Base-by-base conservation (phyloP, 1,140 invertebrate species). In the Leptinotarsa defecta region DNA sequence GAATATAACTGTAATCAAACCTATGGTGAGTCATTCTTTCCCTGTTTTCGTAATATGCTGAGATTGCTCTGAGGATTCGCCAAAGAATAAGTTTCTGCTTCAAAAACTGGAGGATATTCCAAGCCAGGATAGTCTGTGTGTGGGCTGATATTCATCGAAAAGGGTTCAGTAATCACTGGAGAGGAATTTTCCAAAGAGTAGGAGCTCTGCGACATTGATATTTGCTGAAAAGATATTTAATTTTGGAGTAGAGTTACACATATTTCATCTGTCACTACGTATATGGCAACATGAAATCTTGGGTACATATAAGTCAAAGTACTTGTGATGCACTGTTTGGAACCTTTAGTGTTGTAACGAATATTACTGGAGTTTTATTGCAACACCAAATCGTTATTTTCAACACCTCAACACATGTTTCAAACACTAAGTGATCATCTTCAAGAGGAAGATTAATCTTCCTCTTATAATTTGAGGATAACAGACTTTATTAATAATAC, bases 41-140 rank as follows among this genome's bases (percentile, higher is more conserved):
- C 80, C 74, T 84, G 83, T 75, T 84, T 86, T 27, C 83, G 74
- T 48, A 88, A 76, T n/a, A 88, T 69, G 52, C 84, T 86, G 48
- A 87, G 77, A 81, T 86, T 87, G 75, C 85, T 85, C 68, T 87
- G 84, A 49, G 89, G 87, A 84, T 90, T 88, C 13, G 89, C 88
- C 57, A 94, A 88, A 75, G 92, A 92, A 85, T 94, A 95, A 1
- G 92, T 94, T 82, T 93, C 93, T 0, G 93, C 90, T 85, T 94
- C 92, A 85, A 95, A 94, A 64, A 94, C 91, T 49, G 93, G 93
- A 13, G 94, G 93, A 84, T 94, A 94, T 85, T 94, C 91, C 82
- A 94, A 88, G 78, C 92, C 92, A 57, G 93, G 92, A 86, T 94
- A 94, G 79, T 91, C 89, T 24, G 89, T 89, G 4, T 88, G 84